Base-by-base conservation (phyloP, 1,140 invertebrate species). In the Sitodiplosis mosellana region DNA sequence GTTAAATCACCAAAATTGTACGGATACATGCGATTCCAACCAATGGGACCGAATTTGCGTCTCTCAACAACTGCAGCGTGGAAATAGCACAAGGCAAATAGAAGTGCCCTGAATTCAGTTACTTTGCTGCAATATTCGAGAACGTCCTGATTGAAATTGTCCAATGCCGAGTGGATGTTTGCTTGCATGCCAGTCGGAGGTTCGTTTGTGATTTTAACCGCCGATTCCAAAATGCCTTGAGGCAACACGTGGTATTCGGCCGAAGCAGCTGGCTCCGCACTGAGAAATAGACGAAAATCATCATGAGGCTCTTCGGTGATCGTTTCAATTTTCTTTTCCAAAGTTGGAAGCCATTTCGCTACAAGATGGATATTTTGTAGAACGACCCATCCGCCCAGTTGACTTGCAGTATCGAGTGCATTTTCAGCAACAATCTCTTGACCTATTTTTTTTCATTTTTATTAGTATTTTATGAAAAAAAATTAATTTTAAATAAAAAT, bases 131-230 rank as follows among this genome's bases (percentile, higher is more conserved):
- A 93, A 73, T 85, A 82, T 60, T 96, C 91, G 18, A 96, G 62
- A 0, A 86, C 91, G 59, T 94, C 89, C 64, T 95, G 88, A 55
- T 69, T 84, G 63, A 97, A 96, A 68, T 93, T 93, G 58, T 92
- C 85, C 33, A 97, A 62, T 14, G 90, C 83, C 69, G 94, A 94
- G 61, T 93, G 89, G 18, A 93, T 72, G 64, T 95, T 96, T 0
- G 90, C 88, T 63, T 75, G 74, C 81, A 97, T 94, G 40, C 92
- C 91, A 20, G 84, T 89, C 1, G 92, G 91, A 5, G 90, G 88
- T 65, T 96, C 91, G 57, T 95, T 95, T 1, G 90, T 94, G 33
- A 96, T 93, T 69, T 97, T 96, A 56, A 95, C 90, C 1, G 88
- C 83, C 0, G 86, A 86, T 63, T 97, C 90, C 5, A 96, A 65